Conservation (phyloP, 2,888 invertebrate genomes). For the Tipula helvola region DNA sequence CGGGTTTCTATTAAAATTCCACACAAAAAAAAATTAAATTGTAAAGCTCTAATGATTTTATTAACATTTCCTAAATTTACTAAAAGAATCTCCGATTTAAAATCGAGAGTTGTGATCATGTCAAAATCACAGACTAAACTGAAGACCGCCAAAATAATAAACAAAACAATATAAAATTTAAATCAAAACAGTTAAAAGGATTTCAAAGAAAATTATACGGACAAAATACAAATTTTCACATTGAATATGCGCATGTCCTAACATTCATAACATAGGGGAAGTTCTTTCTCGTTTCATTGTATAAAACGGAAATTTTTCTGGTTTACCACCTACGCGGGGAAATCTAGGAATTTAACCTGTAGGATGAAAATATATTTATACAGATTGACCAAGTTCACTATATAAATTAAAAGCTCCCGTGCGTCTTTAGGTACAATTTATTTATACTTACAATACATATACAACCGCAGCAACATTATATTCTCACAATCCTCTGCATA, state of each 20-base stretch:
- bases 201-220: neutral
- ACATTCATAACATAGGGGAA: neutral
- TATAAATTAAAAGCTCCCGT: neutral
- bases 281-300: neutral
- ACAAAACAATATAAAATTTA: neutral
- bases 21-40: neutral
- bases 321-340: neutral
- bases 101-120: neutral
- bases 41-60: neutral
- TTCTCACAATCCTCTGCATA: neutral
- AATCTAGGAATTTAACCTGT: neutral
- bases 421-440: neutral
- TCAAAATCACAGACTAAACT: neutral
- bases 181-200: constrained; percentile 4
- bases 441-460: neutral
- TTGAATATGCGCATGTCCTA: neutral
- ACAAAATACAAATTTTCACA: neutral
- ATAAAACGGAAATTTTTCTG: neutral
- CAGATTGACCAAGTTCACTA: neutral
- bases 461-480: neutral
- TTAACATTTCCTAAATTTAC: neutral
- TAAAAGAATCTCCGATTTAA: neutral
- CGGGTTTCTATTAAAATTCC: neutral
- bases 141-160: neutral
- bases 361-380: neutral